Evolutionary conservation across 2,113 vertebrate genomes (phyloP), one percentile per base, ranked within the genome.

Genomic region (Petroica traversi): DNA sequence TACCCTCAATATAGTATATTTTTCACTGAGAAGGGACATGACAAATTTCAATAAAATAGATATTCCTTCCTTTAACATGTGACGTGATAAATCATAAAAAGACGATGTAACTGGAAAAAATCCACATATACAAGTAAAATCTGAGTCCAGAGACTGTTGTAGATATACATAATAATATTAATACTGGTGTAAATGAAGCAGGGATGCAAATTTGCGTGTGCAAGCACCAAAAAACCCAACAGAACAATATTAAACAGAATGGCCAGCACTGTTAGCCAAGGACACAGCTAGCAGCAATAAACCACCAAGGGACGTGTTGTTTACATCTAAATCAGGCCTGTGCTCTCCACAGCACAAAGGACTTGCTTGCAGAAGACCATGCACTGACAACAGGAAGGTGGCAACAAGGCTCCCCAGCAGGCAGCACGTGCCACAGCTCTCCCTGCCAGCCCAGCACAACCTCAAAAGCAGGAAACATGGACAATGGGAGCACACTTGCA

Each of bases 341-440:
- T 51, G 45, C 17, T 64, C 67, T 48, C 11, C 55, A 73, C 25
- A 81, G 59, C 36, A 89, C 46, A 76, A 81, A 92, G 15, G 19
- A 74, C 11, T 57, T 5, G 1, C 25, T 19, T 6, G 3, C 51
- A 58, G 41, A 73, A 77, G 68, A 64, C n/a, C 8, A 2, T 45
- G 19, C 1, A 0, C 38, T 29, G 69, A 84, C 49, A 91, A 58
- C 49, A 89, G 68, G 68, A 93, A 93, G 40, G 38, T 36, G n/a
- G 55, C 36, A 84, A 55, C 58, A 61, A 57, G 59, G 63, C 45
- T 57, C 34, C 52, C 33, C 49, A 69, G 85, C 54, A 73, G 0
- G 0, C 20, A 55, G 43, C 48, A 59, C 0, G 0, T 46, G 64
- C 41, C 25, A 14, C 36, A 64, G 6, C 16, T 40, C 68, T 36